Evolutionary conservation across 2,113 vertebrate species (phyloP).

Genomic region (Sterrhoptilus dennistouni): DNA sequence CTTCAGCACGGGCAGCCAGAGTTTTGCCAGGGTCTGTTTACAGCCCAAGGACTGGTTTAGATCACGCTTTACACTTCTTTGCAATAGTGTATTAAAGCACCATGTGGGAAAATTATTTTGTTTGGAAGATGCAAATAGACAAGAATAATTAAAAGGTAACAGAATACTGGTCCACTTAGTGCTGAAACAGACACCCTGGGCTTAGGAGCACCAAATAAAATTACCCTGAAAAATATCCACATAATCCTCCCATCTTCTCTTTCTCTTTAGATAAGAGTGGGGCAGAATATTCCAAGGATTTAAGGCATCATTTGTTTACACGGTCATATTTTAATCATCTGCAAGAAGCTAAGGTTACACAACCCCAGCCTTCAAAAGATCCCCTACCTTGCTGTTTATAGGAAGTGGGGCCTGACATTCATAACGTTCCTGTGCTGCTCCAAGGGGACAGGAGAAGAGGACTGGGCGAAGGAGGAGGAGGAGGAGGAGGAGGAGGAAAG

Average conservation of each 20-base stretch:
- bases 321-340: slow-evolving; percentile 58
- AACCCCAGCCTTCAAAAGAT: neutral
- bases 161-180: neutral
- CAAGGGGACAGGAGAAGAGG: slow-evolving; percentile 13
- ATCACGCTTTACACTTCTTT: neutral
- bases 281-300: slow-evolving; percentile 41
- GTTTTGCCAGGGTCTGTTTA: neutral
- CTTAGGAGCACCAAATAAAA: slow-evolving; percentile 26
- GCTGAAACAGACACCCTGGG: slow-evolving; percentile 25
- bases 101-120: slow-evolving; percentile 1
- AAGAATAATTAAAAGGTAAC: slow-evolving; percentile 7
- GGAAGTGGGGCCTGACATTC: slow-evolving; percentile 42
- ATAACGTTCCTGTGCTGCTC: neutral
- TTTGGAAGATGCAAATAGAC: neutral
- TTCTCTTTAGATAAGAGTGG: slow-evolving; percentile 43
- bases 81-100: neutral
- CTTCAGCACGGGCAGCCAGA: rapidly evolving
- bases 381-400: slow-evolving; percentile 65
- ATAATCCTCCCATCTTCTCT: slow-evolving; percentile 47
- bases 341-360: slow-evolving; percentile 65
- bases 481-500: neutral
- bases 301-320: slow-evolving; percentile 63
- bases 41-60: neutral
- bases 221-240: slow-evolving; percentile 40
- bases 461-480: neutral